phyloP scores from a whole-genome alignment of 1,140 invertebrate genomes.

The Wiebesia pumilae region DNA sequence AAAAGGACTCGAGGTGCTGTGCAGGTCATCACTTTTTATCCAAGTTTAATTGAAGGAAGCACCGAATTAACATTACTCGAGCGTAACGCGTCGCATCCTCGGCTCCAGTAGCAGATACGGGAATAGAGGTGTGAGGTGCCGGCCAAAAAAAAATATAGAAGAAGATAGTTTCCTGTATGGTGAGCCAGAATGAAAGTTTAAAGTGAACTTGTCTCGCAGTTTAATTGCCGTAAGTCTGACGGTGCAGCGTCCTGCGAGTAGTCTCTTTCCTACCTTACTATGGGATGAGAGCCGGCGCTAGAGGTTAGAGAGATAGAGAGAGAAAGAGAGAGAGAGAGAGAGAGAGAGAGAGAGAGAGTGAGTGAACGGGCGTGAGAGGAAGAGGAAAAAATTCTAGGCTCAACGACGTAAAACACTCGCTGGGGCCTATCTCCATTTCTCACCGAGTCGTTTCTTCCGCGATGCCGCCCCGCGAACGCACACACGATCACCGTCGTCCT shows the following conservation, averaged over 20 bases:
- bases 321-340: no score
- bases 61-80: slow-evolving; percentile 41
- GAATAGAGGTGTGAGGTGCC: neutral
- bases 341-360: no score
- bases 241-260: neutral
- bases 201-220: slow-evolving; percentile 45
- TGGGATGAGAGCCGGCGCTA: no score
- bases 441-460: neutral
- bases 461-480: neutral
- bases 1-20: neutral
- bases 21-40: neutral
- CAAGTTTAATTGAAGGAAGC: slow-evolving; percentile 41
- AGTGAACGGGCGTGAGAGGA: neutral
- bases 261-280: neutral
- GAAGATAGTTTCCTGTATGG: slow-evolving; percentile 24
- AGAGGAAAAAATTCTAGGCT: no score
- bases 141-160: slow-evolving; percentile 15
- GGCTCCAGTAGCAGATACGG: neutral
- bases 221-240: slow-evolving; percentile 37
- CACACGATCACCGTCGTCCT: neutral
- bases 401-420: slow-evolving; percentile 8
- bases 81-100: neutral
- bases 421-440: neutral
- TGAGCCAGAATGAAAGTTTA: slow-evolving; percentile 43
- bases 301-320: no score